These are phyloP conservation scores for Campopleginae sp. DNA, from an alignment of 2,888 invertebrate genomes.

Conservation along the genomic window DNA sequence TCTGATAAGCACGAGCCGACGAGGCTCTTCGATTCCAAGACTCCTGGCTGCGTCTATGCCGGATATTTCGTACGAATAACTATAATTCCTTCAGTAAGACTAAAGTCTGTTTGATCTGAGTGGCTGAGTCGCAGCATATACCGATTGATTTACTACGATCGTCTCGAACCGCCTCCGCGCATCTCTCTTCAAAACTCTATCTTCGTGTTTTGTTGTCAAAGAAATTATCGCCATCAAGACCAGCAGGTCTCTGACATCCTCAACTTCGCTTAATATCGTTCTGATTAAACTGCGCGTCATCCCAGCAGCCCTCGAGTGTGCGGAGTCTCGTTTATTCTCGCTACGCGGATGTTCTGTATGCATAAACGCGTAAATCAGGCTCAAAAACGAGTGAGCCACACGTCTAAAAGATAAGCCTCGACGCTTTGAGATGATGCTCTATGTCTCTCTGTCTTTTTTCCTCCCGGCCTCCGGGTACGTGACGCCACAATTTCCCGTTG, in stretches of 20 bases:
- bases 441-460: slow-evolving; percentile 34
- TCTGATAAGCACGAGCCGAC: slow-evolving; percentile 39
- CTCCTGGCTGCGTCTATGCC: slow-evolving; percentile 23
- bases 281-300: slow-evolving; percentile 62
- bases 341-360: slow-evolving; percentile 69
- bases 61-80: slow-evolving; percentile 46
- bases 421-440: slow-evolving; percentile 48
- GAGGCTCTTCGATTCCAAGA: slow-evolving; percentile 44
- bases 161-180: slow-evolving; percentile 27
- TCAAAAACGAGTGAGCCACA: slow-evolving; percentile 72
- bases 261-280: slow-evolving; percentile 8
- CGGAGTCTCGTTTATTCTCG: slow-evolving; percentile 39
- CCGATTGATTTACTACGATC: slow-evolving; percentile 73
- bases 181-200: slow-evolving; percentile 29
- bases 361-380: slow-evolving; percentile 81
- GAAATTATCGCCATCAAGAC: slow-evolving; percentile 55
- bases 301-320: slow-evolving; percentile 15
- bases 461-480: slow-evolving; percentile 53
- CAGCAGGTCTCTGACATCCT: slow-evolving; percentile 58
- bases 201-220: slow-evolving; percentile 69
- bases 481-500: slow-evolving; percentile 54
- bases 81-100: slow-evolving; percentile 55
- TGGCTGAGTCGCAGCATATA: slow-evolving; percentile 57
- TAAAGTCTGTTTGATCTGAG: slow-evolving; percentile 62
- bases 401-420: slow-evolving; percentile 79